phyloP scores from a whole-genome alignment of 2,888 invertebrate genomes.

The Chydorus sphaericus region DNA sequence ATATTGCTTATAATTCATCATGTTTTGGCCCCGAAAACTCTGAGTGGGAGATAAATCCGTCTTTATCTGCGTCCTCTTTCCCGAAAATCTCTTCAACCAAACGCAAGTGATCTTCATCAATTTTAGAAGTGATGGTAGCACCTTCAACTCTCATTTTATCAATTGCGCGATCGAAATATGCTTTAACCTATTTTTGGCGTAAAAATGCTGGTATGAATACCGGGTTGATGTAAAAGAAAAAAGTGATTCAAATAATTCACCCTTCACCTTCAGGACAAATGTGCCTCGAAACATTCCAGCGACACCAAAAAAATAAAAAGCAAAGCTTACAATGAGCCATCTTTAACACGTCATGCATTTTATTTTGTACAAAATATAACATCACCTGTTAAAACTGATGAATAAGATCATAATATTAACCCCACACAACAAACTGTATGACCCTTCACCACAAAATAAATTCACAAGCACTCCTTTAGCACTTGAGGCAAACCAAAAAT shows the following conservation, averaged over 20 bases:
- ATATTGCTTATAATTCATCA: conserved; percentile 77
- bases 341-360: no score
- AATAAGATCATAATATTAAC: no score
- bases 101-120: conserved; percentile 37
- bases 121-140: not conserved
- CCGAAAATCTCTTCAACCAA: conserved; percentile 93
- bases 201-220: no score
- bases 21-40: conserved; percentile 98
- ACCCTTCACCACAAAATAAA: no score
- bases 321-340: no score
- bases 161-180: conserved; percentile 10
- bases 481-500: no score
- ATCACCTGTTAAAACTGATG: no score
- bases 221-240: not conserved
- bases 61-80: conserved; percentile 91
- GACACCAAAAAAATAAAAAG: not conserved
- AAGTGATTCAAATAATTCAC: not conserved
- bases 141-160: conserved; percentile 9
- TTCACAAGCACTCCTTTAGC: no score
- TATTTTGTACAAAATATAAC: no score
- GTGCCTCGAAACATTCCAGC: not conserved
- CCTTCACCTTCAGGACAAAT: not conserved
- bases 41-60: conserved; percentile 86
- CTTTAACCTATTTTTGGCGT: conserved; percentile 12
- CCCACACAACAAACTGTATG: no score